phyloP scores from a whole-genome alignment of 2,888 invertebrate genomes.

The Xestia xanthographa region DNA sequence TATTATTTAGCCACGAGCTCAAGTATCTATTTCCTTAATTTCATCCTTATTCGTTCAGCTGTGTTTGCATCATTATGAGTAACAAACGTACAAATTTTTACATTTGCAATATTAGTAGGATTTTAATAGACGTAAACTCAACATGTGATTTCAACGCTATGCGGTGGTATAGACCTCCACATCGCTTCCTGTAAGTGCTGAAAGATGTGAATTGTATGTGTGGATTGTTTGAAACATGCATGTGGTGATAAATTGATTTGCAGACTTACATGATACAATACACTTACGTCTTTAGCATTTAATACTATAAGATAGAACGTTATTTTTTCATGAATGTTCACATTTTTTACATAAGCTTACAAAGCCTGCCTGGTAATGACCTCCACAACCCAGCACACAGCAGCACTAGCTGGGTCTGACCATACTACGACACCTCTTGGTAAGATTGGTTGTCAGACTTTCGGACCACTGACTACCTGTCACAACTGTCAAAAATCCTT shows the following conservation, averaged over 20 bases:
- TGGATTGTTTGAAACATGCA: slow-evolving; percentile 1
- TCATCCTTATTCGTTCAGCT: not conserved
- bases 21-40: not conserved
- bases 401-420: too few relatives aligned
- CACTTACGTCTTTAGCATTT: not conserved
- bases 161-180: slow-evolving; percentile 42
- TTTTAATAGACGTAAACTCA: slow-evolving; percentile 2
- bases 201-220: slow-evolving; percentile 12
- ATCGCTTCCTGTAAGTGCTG: slow-evolving; percentile 36
- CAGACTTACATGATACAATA: not conserved
- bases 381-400: too few relatives aligned
- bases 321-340: too few relatives aligned
- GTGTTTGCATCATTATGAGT: not conserved
- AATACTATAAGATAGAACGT: too few relatives aligned
- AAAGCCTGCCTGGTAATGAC: too few relatives aligned
- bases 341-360: too few relatives aligned
- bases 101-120: not conserved
- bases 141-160: slow-evolving; percentile 38
- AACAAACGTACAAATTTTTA: not conserved
- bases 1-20: too few relatives aligned
- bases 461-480: too few relatives aligned
- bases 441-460: too few relatives aligned
- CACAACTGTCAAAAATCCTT: too few relatives aligned
- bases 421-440: too few relatives aligned
- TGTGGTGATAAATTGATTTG: not conserved